Evolutionary conservation across 2,797 vertebrate species (phyloP).

Genomic region (Rhynchotus rufescens): DNA sequence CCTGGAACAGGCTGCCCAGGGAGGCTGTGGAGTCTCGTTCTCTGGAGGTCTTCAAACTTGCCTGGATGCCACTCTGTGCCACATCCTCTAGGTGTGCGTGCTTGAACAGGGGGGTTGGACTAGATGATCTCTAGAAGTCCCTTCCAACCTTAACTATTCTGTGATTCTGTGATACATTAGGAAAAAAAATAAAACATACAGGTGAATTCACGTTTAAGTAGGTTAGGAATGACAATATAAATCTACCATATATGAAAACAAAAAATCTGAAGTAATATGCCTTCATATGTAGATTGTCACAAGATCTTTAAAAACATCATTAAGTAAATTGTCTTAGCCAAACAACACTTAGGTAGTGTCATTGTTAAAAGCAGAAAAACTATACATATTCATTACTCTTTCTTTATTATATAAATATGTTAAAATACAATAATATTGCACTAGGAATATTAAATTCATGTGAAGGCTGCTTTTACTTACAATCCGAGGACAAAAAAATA

Average conservation of each 20-base stretch:
- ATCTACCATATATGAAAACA: background rate
- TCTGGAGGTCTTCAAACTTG: too few species aligned
- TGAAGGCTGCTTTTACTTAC: background rate
- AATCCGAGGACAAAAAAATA: background rate
- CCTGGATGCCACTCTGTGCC: too few species aligned
- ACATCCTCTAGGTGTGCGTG: too few species aligned
- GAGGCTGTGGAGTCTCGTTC: too few species aligned
- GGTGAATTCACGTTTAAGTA: background rate
- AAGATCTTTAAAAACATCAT: background rate
- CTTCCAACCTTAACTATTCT: too few species aligned
- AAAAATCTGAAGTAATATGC: fast-evolving
- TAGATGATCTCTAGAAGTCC: too few species aligned
- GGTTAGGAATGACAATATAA: background rate
- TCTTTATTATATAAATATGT: background rate
- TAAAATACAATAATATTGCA: background rate
- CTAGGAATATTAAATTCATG: background rate
- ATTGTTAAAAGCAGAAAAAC: background rate
- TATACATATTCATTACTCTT: background rate
- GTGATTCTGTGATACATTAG: background rate
- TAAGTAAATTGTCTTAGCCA: background rate
- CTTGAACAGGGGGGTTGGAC: too few species aligned
- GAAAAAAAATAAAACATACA: background rate
- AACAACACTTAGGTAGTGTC: background rate
- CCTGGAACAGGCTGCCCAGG: too few species aligned
- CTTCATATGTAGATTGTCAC: background rate